Evolutionary conservation across 1,140 invertebrate species (phyloP).

Genomic region (Zaprionus taronus): DNA sequence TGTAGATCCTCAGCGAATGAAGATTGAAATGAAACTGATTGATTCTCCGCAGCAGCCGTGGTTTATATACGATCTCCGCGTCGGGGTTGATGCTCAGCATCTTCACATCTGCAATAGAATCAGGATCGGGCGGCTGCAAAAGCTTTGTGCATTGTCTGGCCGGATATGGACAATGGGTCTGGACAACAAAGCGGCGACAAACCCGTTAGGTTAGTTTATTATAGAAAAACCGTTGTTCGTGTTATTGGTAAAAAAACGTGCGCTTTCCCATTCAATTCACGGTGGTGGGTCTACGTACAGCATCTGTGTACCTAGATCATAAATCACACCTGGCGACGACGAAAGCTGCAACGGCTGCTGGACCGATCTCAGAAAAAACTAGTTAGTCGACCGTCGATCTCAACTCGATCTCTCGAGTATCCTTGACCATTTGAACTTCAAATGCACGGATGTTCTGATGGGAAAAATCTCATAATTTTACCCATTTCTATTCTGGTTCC

Average conservation of each 20-base stretch:
- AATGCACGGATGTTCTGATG: conserved; percentile 67
- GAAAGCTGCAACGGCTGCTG: conserved; percentile 71
- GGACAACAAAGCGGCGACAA: conserved; percentile 58
- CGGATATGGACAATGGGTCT: conserved; percentile 66
- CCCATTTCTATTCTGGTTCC: conserved; percentile 36
- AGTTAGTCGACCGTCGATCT: conserved; percentile 38
- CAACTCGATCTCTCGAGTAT: conserved; percentile 53
- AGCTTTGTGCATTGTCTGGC: conserved; percentile 77
- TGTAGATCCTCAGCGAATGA: conserved; percentile 76
- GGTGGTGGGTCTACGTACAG: conserved; percentile 65
- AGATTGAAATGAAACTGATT: conserved; percentile 84
- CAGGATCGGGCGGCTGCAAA: conserved; percentile 64
- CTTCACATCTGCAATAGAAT: conserved; percentile 24
- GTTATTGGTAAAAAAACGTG: conserved; percentile 66
- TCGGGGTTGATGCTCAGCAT: conserved; percentile 41
- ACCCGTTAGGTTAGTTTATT: conserved; percentile 81
- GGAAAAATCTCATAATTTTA: conserved; percentile 65
- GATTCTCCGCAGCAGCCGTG: conserved; percentile 77
- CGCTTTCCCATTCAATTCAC: conserved; percentile 58
- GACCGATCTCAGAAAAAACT: conserved; percentile 60
- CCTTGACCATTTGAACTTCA: conserved; percentile 84
- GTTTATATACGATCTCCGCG: conserved; percentile 66
- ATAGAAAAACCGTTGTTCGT: conserved; percentile 69
- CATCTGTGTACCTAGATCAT: conserved; percentile 30
- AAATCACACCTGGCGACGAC: conserved; percentile 68